phyloP scores from a whole-genome alignment of 2,888 invertebrate genomes.

The Unio pictorum region DNA sequence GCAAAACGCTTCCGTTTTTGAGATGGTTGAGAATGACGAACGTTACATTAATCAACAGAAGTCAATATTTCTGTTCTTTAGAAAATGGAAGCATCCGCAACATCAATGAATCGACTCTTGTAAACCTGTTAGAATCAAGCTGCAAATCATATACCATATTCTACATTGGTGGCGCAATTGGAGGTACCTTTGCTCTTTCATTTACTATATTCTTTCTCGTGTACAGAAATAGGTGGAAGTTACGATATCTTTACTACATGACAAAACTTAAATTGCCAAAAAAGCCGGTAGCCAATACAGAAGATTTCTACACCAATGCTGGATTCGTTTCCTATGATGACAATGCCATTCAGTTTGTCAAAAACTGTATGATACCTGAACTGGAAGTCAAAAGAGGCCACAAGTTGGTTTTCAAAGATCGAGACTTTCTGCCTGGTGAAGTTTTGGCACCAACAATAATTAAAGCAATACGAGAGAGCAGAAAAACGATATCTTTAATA shows the following conservation, averaged over 20 bases:
- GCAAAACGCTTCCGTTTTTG: conserved; percentile 21
- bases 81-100: conserved; percentile 10
- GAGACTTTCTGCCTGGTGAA: conserved; percentile 45
- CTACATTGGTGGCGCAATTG: conserved; percentile 10
- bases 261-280: conserved; percentile 20
- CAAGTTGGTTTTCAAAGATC: conserved; percentile 26
- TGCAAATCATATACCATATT: conserved; percentile 19
- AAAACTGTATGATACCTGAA: conserved; percentile 23
- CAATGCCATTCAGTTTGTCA: conserved; percentile 27
- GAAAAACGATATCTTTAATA: conserved; percentile 42
- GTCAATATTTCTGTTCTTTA: conserved; percentile 19
- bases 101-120: conserved; percentile 8
- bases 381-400: conserved; percentile 25
- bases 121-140: conserved; percentile 11
- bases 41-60: conserved; percentile 8
- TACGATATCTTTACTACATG: conserved; percentile 32
- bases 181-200: conserved; percentile 10
- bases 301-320: conserved; percentile 31
- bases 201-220: conserved; percentile 11
- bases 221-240: conserved; percentile 23
- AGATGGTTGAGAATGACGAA: conserved; percentile 16
- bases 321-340: conserved; percentile 48
- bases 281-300: not conserved
- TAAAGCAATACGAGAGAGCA: conserved; percentile 40
- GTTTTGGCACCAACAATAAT: conserved; percentile 41